Base-by-base conservation (phyloP, 2,113 vertebrate species). In the Psephotus haematonotus region DNA sequence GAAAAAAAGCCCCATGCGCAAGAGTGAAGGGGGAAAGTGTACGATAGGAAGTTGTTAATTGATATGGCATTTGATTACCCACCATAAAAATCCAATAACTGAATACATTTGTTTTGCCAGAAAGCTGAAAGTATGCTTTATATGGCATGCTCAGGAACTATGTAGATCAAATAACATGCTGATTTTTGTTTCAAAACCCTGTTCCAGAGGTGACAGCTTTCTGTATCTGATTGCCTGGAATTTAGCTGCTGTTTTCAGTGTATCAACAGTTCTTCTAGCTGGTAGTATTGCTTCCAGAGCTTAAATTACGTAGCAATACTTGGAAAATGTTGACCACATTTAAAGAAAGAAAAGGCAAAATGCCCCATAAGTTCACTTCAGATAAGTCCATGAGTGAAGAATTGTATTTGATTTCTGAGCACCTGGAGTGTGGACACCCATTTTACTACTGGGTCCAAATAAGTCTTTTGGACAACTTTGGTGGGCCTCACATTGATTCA, bases 11-110 rank as follows among this genome's bases (percentile, higher is more conserved):
- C 14, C 17, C 24, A 69, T 57, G 49, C 72, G 29, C 57, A 94
- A 3, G 57, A 86, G 11, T 24, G 47, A 75, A 71, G 47, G 11
- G 82, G 68, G 8, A 71, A 84, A 93, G 64, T 86, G 46, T 79
- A 23, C 0, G 3, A 68, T 65, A 91, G 83, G 93, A 95, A 96
- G 82, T 89, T 89, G 69, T 93, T 94, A 92, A 96, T 96, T 91
- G 86, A 53, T 72, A 62, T 65, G 46, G 46, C 57, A 55, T 88
- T 92, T 95, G 86, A 96, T 95, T 93, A 93, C 65, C 86, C 94
- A 83, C 65, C 77, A 72, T 94, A 75, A 95, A 94, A 79, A 65
- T 91, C 65, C 65, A 82, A 41, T 93, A 62, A 25, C 10, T 85
- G 59, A 11, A 8, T 76, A 6, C 37, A 59, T 35, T 62, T 85